A percentile compares a stretch with the other conserved stretches of the same genome.
These are phyloP conservation scores for Sebastes schlegelii DNA, from an alignment of 2,113 vertebrate species.

Conservation along the genomic window DNA sequence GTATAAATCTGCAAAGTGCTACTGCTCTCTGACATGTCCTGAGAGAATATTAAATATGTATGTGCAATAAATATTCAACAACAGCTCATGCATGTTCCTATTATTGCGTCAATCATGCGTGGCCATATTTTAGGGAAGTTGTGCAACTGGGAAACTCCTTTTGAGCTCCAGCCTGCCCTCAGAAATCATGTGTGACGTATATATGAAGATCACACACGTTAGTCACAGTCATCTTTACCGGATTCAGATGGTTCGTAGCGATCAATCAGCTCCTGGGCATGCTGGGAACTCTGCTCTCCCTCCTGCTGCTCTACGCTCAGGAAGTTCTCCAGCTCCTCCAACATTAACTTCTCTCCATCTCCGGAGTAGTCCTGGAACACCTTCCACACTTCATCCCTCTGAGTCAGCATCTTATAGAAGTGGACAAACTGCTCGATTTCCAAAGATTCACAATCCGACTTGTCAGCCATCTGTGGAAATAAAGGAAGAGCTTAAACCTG, in stretches of 20 bases:
- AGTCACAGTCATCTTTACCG: constrained; percentile 77
- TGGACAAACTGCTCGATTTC: constrained; percentile 93
- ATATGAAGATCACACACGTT: background rate
- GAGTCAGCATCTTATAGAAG: constrained; percentile 94
- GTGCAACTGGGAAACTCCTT: background rate
- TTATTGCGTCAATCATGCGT: background rate
- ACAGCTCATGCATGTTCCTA: background rate
- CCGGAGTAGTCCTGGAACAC: constrained; percentile 91
- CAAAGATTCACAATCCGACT: constrained; percentile 86
- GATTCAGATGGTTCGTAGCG: constrained; percentile 90
- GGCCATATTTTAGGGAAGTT: background rate
- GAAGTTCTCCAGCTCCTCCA: constrained; percentile 92
- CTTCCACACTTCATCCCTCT: constrained; percentile 90
- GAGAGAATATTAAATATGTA: background rate
- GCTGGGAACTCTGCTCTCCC: constrained; percentile 75
- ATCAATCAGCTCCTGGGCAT: constrained; percentile 88
- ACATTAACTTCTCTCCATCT: constrained; percentile 89
- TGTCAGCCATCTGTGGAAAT: constrained; percentile 88
- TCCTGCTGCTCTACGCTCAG: constrained; percentile 89
- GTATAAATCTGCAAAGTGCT: background rate
- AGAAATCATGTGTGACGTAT: background rate
- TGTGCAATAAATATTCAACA: background rate
- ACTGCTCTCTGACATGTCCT: background rate
- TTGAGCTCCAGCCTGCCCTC: background rate
- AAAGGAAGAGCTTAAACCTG: background rate